Evolutionary conservation across 2,888 invertebrate species (phyloP), one percentile per base, ranked within the genome.

Genomic region (Yponomeuta sedellus): DNA sequence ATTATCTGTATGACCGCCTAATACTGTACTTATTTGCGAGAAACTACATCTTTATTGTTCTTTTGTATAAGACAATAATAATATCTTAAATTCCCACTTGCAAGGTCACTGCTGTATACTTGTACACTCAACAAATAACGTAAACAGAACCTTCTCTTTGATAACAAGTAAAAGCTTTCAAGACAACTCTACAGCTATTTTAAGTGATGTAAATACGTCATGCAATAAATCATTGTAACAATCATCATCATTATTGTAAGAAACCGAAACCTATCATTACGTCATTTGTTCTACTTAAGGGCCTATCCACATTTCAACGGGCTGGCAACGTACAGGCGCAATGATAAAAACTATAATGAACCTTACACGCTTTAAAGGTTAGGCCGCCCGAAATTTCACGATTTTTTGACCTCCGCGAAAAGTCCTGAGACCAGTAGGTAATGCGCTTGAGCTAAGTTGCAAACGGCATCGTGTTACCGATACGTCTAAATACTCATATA

Each of bases 11-110:
- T 6, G 16, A 52, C 44, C 44, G 16, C 44, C 44, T 16, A 52
- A 52, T 52, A 52, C 44, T 8, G 44, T 52, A 52, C 44, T 52
- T 52, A 52, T 52, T 52, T 52, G 44, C 44, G 44, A 52, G 44
- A 52, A 34, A 52, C 44, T 52, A 16, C 44, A 4, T 52, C 16
- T 52, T 52, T 16, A 52, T 52, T 52, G 44, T 52, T 52, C 44
- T 52, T 52, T 52, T 52, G 44, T 52, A 52, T 52, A 0, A 52
- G 44, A 52, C 44, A 52, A 52, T 34, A 34, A 34, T 8, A 34
- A 34, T 52, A 52, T 52, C 12, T 16, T 12, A 52, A 52, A 52
- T 52, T 52, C 44, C 44, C 44, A 52, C 44, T 52, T 12, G 44
- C 44, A 52, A 52, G 44, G 44, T 52, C 44, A 52, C 44, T 52